Base-by-base conservation (phyloP, 2,888 invertebrate species). In the Callyntrura guangdongensis region DNA sequence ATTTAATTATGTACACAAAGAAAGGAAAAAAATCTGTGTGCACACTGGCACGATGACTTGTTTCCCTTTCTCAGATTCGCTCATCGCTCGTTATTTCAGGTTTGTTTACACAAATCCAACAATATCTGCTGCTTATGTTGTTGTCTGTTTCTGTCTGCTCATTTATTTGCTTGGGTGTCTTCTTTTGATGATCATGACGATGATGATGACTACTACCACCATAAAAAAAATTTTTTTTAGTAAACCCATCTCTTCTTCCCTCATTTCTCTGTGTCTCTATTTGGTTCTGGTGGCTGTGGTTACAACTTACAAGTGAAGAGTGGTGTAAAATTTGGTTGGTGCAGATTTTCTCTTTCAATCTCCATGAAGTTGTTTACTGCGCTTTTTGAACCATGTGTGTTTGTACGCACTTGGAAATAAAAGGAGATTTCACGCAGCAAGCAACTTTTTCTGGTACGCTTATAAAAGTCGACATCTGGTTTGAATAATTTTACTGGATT, bases 401-500 rank as follows among this genome's bases (percentile, higher is more conserved):
- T 6, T 36, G 36, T 4, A 36, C 64, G 61, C 45, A 77, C 25
- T n/a, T 14, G 12, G 67, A 36, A 69, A 45, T 6, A 45, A n/a
- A 69, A 14, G 20, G 17, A 77, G 74, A 77, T 22, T 53, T 77
- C 27, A n/a, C 72, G 45, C 72, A 67, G 64, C 83, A 67, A 83
- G 49, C 1, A 49, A 14, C 67, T 67, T 47, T 47, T 36, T 36
- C 36, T n/a, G n/a, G n/a, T n/a, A n/a, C n/a, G n/a, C n/a, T n/a
- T n/a, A n/a, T 49, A 67, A 81, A 25, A 59, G 81, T 81, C 36
- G 45, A 82, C 85, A 85, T 85, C 72, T 85, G 85, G 85, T 85
- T 85, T 72, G 27, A 74, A 85, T 85, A 72, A 84, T 85, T 85
- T 74, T 72, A 56, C 36, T 49, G 53, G 17, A 36, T 74, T 64